These are phyloP conservation scores for Cephalotes varians DNA, from an alignment of 2,888 invertebrate species.

Conservation along the genomic window DNA sequence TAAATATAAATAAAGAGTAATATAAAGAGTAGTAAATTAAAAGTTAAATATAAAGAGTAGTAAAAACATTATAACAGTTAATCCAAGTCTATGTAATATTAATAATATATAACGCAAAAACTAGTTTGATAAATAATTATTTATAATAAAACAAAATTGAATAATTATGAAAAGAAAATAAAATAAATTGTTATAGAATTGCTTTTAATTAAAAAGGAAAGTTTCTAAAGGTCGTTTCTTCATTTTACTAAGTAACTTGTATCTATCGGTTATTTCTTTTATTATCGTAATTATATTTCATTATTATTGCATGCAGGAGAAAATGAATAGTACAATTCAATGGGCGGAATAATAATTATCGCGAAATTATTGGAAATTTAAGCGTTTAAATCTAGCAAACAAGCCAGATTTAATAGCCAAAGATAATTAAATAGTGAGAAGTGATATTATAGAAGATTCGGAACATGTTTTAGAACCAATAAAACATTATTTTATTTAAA, in stretches of 20 bases:
- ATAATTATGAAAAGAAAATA: neutral
- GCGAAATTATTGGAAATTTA: neutral
- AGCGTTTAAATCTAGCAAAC: no score
- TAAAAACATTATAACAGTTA: neutral
- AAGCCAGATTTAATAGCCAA: neutral
- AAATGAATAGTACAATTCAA: neutral
- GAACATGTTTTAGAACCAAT: neutral
- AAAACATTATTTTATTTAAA: neutral
- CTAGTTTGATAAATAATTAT: neutral
- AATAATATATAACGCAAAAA: neutral
- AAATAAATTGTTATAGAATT: neutral
- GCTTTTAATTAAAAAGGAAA: neutral
- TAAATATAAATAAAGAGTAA: no score
- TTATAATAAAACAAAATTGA: neutral
- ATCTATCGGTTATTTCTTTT: neutral
- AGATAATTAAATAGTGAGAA: neutral
- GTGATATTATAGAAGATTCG: neutral
- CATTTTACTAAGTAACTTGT: neutral
- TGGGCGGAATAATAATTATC: neutral
- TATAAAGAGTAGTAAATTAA: neutral
- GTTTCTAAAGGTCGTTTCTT: neutral
- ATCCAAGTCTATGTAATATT: neutral
- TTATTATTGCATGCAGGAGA: neutral
- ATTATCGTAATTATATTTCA: slow-evolving; percentile 16
- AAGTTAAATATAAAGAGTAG: neutral